Evolutionary conservation across 1,140 invertebrate species (phyloP).

Genomic region (Pissodes strobi): DNA sequence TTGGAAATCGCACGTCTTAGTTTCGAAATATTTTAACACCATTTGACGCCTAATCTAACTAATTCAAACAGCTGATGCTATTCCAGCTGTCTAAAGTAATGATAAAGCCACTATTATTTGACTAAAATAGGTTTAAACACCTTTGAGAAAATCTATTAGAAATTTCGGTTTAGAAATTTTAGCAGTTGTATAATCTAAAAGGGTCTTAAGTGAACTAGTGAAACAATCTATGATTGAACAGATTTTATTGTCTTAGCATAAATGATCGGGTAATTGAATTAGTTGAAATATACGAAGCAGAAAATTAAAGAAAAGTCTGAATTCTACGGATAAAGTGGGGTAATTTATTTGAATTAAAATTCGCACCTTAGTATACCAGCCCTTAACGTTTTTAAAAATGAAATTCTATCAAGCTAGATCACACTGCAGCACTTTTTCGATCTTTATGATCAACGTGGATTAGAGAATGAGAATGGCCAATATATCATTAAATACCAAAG

Average conservation of each 20-base stretch:
- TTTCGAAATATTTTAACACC: conserved; percentile 18
- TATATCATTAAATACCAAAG: too few relatives aligned
- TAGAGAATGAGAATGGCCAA: too few relatives aligned
- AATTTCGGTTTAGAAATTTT: conserved; percentile 10
- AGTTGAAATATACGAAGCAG: too few relatives aligned
- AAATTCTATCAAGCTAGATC: too few relatives aligned
- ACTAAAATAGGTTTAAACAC: conserved; percentile 27
- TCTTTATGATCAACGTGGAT: too few relatives aligned
- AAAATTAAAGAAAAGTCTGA: too few relatives aligned
- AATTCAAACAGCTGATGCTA: conserved; percentile 28
- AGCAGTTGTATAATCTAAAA: conserved; percentile 11
- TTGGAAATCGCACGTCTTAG: conserved; percentile 15
- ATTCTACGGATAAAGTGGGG: too few relatives aligned
- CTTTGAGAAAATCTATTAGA: conserved; percentile 22
- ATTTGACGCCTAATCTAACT: conserved; percentile 24
- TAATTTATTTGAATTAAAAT: too few relatives aligned
- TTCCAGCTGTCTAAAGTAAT: conserved; percentile 23
- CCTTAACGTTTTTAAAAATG: too few relatives aligned
- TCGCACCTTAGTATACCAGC: too few relatives aligned
- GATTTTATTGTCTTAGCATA: conserved; percentile 11
- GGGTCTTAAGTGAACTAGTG: neutral
- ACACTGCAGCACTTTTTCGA: too few relatives aligned
- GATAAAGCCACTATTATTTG: conserved; percentile 14
- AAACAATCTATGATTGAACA: conserved; percentile 2
- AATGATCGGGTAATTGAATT: too few relatives aligned